A percentile compares a stretch with the other conserved stretches of the same genome.
Conservation (phyloP, 2,888 invertebrate species). For the Drosophila neoperkinsi region DNA sequence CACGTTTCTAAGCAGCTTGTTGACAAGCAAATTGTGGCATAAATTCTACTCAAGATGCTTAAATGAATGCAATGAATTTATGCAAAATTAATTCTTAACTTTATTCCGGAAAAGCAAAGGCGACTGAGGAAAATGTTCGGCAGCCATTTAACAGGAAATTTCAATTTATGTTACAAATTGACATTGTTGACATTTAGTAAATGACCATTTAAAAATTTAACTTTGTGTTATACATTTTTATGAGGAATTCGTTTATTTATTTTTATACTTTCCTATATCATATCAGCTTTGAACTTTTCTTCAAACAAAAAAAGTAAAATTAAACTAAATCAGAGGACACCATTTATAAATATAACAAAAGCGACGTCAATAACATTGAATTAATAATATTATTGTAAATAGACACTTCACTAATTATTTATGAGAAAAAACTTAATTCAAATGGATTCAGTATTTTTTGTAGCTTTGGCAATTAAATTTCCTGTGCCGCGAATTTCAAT, state of each 20-base stretch:
- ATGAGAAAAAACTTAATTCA: constrained; percentile 1
- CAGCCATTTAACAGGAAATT: neutral
- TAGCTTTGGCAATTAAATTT: constrained; percentile 47
- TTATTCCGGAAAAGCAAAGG: neutral
- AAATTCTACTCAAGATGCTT: constrained; percentile 36
- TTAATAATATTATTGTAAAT: neutral
- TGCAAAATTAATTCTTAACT: constrained; percentile 34
- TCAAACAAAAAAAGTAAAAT: neutral
- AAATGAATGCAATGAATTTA: constrained; percentile 42
- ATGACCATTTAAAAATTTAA: neutral
- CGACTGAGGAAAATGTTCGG: neutral
- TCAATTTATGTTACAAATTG: neutral
- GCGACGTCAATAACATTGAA: neutral
- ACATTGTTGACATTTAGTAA: neutral
- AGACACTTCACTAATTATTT: neutral
- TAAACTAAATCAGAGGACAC: neutral
- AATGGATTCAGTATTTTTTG: constrained; percentile 3
- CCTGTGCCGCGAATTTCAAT: constrained; percentile 40
- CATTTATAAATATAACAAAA: neutral
- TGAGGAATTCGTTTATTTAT: neutral
- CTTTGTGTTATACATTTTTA: neutral
- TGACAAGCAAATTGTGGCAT: constrained; percentile 60
- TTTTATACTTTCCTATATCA: neutral
- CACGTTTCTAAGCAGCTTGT: constrained; percentile 59
- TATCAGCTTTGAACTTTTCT: neutral